These are phyloP conservation scores for Teleogryllus occipitalis DNA, from an alignment of 1,140 invertebrate species.

Conservation along the genomic window DNA sequence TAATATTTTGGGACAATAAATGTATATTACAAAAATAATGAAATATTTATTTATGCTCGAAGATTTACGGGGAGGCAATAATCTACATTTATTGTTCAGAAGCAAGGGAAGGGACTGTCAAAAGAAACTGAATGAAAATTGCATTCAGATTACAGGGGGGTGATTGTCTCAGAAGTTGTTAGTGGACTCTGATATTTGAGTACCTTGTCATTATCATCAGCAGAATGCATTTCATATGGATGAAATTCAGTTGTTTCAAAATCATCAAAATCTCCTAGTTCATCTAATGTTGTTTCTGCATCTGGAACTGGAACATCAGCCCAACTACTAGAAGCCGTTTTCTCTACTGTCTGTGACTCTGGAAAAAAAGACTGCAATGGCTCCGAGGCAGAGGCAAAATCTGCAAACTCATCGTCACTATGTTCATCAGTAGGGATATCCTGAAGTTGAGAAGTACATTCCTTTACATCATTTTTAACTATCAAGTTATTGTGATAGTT, in stretches of 20 bases:
- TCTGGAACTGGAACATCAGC: slow-evolving; percentile 13
- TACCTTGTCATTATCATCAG: not conserved
- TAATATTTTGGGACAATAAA: too few relatives aligned
- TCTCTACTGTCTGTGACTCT: not conserved
- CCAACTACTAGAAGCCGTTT: slow-evolving; percentile 7
- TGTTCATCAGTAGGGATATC: too few relatives aligned
- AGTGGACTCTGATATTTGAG: not conserved
- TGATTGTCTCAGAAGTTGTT: too few relatives aligned
- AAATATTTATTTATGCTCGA: too few relatives aligned
- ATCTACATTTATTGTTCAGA: too few relatives aligned
- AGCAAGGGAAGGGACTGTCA: too few relatives aligned
- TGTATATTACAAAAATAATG: too few relatives aligned
- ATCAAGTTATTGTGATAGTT: not conserved
- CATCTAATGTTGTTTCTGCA: slow-evolving; percentile 27
- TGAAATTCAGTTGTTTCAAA: slow-evolving; percentile 34
- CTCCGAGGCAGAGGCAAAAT: slow-evolving; percentile 23
- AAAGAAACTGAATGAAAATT: too few relatives aligned
- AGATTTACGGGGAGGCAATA: too few relatives aligned
- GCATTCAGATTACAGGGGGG: too few relatives aligned
- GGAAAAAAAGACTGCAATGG: not conserved
- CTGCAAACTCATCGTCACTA: slow-evolving; percentile 29
- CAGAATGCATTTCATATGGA: not conserved
- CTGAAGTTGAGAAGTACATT: not conserved
- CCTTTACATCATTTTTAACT: not conserved
- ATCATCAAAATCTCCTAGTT: slow-evolving; percentile 46